Conservation (phyloP, 1,140 invertebrate species). For the Meloidogyne exigua region DNA sequence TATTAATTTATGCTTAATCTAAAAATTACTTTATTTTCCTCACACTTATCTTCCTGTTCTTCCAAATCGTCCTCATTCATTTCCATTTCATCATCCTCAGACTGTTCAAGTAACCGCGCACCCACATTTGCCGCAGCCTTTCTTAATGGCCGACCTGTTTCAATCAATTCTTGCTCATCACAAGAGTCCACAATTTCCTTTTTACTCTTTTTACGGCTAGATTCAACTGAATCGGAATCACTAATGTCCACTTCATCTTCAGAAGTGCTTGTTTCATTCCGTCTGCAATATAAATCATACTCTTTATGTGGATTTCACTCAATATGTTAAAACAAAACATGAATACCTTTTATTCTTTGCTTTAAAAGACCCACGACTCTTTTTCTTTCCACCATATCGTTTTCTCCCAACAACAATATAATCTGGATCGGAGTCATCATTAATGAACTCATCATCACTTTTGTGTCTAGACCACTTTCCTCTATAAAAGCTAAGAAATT, state of each 20-base stretch:
- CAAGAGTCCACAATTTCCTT: neutral
- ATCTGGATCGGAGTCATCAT: conserved; percentile 26
- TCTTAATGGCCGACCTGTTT: conserved; percentile 20
- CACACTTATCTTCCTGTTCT: neutral
- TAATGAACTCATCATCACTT: conserved; percentile 31
- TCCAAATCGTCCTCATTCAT: conserved; percentile 1
- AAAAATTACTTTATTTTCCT: conserved; percentile 1
- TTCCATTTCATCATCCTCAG: conserved; percentile 15
- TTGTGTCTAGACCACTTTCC: conserved; percentile 9
- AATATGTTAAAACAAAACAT: too few species aligned
- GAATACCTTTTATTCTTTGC: neutral
- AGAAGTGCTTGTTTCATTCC: conserved; percentile 1
- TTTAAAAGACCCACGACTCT: neutral
- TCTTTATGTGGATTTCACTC: too few species aligned
- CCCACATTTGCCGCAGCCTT: conserved; percentile 19
- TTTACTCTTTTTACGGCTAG: conserved; percentile 5
- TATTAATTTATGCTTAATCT: neutral
- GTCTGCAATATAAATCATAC: neutral
- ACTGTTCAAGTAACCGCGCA: conserved; percentile 7
- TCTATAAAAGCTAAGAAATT: neutral
- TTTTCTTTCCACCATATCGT: neutral
- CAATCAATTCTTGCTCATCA: neutral
- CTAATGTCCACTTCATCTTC: conserved; percentile 3
- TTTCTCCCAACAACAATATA: neutral
- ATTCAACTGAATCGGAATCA: conserved; percentile 11